Evolutionary conservation across 1,140 invertebrate species (phyloP), one percentile per base, ranked within the genome.

Genomic region (Drosophila tani): DNA sequence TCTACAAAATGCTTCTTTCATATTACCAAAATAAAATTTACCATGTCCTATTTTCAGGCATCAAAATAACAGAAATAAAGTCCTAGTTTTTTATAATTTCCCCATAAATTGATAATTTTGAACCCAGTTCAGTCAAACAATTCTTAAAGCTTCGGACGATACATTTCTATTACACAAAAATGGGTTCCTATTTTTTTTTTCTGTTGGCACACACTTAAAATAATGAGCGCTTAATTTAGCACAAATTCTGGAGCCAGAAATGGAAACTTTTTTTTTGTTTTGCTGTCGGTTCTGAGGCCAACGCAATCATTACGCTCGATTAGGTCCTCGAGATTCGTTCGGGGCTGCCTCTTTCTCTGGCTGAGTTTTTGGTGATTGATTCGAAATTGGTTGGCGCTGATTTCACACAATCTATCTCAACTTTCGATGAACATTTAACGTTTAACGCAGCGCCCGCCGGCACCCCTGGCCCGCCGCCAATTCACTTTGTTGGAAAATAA

Each of bases 231-330:
- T 85, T 90, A 79, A 88, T 88, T 88, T 90, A 74, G 71, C 81
- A 90, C 81, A 85, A 88, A 88, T 85, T 69, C 49, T 56, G 64
- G 17, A 17, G 59, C 45, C 53, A 77, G 55, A 73, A 81, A 85
- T 51, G 49, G 21, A 57, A 66, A 67, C 62, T 67, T 50, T 45
- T 73, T 45, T 14, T 38, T 38, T n/a, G n/a, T n/a, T 40, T 27
- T 55, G 38, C 17, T 46, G 5, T 40, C 40, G 41, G 41, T 58
- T 64, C 17, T 69, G 43, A 71, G 67, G 79, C 55, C 71, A 90
- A 78, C 86, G 86, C 79, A 90, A 90, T 90, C 85, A 90, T 90
- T 90, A 90, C 85, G 82, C 85, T 91, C 82, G 85, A 90, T 90
- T 90, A 85, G 65, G 56, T 77, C 62, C 67, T 69, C 70, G 62